Evolutionary conservation across 2,113 vertebrate genomes (phyloP).

Genomic region (Montifringilla adamsi): DNA sequence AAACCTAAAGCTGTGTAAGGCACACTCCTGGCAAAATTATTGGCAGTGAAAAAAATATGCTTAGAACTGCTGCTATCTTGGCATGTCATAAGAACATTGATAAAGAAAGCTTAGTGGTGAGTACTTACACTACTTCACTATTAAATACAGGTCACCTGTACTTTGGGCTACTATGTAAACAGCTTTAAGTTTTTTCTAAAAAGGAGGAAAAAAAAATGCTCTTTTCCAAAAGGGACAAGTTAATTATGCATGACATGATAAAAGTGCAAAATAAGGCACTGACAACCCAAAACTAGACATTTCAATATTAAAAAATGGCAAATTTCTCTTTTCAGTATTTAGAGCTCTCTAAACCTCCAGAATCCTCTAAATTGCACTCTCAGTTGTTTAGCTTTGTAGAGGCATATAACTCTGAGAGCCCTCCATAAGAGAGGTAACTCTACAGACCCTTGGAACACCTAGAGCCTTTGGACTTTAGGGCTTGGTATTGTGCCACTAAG

Average conservation of each 20-base stretch:
- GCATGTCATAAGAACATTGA: background rate
- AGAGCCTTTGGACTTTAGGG: background rate
- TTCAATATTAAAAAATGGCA: background rate
- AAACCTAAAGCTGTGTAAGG: background rate
- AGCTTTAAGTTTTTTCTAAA: background rate
- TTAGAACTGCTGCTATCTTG: background rate
- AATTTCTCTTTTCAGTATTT: background rate
- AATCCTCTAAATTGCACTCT: background rate
- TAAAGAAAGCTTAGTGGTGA: background rate
- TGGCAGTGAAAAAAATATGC: background rate
- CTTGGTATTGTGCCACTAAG: background rate
- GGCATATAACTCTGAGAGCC: background rate
- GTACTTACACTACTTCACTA: background rate
- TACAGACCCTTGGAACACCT: background rate
- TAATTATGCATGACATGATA: background rate
- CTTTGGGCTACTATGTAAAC: background rate
- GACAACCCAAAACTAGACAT: background rate
- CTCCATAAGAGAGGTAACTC: background rate
- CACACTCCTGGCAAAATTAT: background rate
- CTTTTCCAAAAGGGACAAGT: background rate
- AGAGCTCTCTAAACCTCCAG: background rate
- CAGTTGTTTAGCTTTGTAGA: background rate
- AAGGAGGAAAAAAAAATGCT: background rate
- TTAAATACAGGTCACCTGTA: background rate
- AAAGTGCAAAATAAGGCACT: background rate